These are phyloP conservation scores for Watersipora subatra DNA, from an alignment of 1,140 invertebrate species.

Conservation along the genomic window DNA sequence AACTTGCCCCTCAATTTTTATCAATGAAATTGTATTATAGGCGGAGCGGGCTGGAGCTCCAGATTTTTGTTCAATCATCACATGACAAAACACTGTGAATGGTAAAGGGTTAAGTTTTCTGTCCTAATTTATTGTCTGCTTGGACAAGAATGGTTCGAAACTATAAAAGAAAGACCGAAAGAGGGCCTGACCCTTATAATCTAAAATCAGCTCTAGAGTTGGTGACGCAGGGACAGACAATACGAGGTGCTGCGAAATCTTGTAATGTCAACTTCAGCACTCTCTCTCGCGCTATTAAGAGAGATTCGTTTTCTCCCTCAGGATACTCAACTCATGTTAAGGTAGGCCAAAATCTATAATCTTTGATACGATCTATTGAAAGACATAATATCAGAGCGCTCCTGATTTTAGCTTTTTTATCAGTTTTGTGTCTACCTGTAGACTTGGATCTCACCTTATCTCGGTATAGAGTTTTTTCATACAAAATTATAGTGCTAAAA, in stretches of 20 bases:
- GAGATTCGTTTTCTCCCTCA: no score
- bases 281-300: not conserved
- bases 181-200: not conserved
- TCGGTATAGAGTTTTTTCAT: no score
- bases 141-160: not conserved
- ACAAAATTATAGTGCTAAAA: no score
- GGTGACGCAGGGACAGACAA: not conserved
- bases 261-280: not conserved
- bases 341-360: no score
- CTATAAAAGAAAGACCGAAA: constrained; percentile 2
- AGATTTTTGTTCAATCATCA: not conserved
- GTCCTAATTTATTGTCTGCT: not conserved
- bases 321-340: no score
- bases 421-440: no score
- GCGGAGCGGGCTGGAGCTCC: no score
- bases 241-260: not conserved
- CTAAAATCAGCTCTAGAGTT: not conserved
- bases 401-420: no score
- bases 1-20: not conserved
- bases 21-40: not conserved
- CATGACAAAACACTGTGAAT: not conserved
- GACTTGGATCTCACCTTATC: no score
- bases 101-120: not conserved
- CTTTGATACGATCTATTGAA: no score
- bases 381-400: no score